A percentile compares a stretch with the other conserved stretches of the same genome.
phyloP scores from a whole-genome alignment of 2,888 invertebrate species.

The Brenthis ino region DNA sequence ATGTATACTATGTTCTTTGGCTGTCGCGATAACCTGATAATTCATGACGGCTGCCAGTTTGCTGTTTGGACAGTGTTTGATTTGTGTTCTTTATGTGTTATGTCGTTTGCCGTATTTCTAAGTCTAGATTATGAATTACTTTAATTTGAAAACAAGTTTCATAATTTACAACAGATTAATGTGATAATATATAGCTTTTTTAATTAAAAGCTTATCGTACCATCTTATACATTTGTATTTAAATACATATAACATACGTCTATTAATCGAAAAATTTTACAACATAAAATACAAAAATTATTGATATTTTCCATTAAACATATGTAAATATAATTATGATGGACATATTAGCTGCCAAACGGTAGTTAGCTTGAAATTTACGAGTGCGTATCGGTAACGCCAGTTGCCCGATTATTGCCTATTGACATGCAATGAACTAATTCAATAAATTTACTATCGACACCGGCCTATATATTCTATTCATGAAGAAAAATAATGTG shows the following conservation, averaged over 20 bases:
- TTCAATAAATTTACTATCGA: slow-evolving; percentile 40
- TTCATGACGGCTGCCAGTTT: slow-evolving; percentile 53
- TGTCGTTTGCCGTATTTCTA: slow-evolving; percentile 31
- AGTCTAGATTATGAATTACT: slow-evolving; percentile 14
- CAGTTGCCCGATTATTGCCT: slow-evolving; percentile 34
- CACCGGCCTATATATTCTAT: slow-evolving; percentile 31
- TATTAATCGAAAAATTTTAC: background rate
- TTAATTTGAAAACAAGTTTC: slow-evolving; percentile 9
- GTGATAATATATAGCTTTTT: background rate
- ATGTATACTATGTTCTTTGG: slow-evolving; percentile 1
- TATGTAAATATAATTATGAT: slow-evolving; percentile 24
- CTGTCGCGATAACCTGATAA: slow-evolving; percentile 61
- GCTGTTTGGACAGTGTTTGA: slow-evolving; percentile 38
- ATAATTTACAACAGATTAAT: background rate
- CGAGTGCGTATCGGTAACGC: slow-evolving; percentile 27
- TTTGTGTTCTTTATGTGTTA: slow-evolving; percentile 38
- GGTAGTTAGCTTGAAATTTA: slow-evolving; percentile 36
- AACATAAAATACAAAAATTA: slow-evolving; percentile 5
- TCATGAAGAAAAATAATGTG: slow-evolving; percentile 36
- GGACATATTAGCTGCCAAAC: slow-evolving; percentile 38
- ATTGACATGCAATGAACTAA: slow-evolving; percentile 38
- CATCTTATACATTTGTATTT: background rate
- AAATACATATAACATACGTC: no score
- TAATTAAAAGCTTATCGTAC: background rate
- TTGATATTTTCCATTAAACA: slow-evolving; percentile 1